Percentiles rank a stretch among this genome's conserved stretches.
phyloP scores from a whole-genome alignment of 2,797 vertebrate genomes.

The Melanogrammus aeglefinus region DNA sequence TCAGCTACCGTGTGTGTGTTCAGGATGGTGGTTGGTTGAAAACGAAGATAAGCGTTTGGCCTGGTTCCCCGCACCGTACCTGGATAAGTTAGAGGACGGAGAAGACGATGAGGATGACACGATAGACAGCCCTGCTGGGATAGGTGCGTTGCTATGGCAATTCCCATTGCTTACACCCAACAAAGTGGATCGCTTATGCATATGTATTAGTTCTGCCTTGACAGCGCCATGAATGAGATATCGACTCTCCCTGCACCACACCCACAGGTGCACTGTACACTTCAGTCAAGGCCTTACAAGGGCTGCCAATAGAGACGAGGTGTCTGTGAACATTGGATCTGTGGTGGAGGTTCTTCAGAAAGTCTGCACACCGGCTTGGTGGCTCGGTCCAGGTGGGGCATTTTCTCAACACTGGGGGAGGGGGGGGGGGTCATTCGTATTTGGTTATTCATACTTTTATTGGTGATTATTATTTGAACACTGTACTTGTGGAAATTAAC shows the following conservation, averaged over 20 bases:
- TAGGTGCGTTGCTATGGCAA: slow-evolving; percentile 20
- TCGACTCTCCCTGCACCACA: accelerated
- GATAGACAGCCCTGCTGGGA: slow-evolving; percentile 20
- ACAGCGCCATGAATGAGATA: background rate
- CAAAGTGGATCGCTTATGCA: background rate
- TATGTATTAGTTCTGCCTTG: background rate
- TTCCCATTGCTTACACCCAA: background rate
- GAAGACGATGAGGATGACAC: slow-evolving; percentile 35
- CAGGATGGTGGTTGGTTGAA: slow-evolving; percentile 97
- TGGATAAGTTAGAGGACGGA: slow-evolving; percentile 65
- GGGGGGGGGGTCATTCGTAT: background rate
- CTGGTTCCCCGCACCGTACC: slow-evolving; percentile 92
- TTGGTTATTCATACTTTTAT: background rate
- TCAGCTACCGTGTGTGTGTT: slow-evolving; percentile 2
- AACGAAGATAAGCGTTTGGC: slow-evolving; percentile 80
- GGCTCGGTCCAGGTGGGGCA: slow-evolving; percentile 84
- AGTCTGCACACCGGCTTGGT: slow-evolving; percentile 84
- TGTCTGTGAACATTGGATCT: slow-evolving; percentile 71
- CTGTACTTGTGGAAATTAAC: background rate
- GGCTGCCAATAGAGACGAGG: slow-evolving; percentile 77
- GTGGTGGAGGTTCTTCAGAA: slow-evolving; percentile 78
- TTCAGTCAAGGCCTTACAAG: slow-evolving; percentile 66
- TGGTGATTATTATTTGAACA: background rate
- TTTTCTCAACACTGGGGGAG: background rate
- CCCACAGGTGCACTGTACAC: slow-evolving; percentile 73